Evolutionary conservation across 2,888 invertebrate genomes (phyloP), one percentile per base, ranked within the genome.

Genomic region (Stegophylla sp.): DNA sequence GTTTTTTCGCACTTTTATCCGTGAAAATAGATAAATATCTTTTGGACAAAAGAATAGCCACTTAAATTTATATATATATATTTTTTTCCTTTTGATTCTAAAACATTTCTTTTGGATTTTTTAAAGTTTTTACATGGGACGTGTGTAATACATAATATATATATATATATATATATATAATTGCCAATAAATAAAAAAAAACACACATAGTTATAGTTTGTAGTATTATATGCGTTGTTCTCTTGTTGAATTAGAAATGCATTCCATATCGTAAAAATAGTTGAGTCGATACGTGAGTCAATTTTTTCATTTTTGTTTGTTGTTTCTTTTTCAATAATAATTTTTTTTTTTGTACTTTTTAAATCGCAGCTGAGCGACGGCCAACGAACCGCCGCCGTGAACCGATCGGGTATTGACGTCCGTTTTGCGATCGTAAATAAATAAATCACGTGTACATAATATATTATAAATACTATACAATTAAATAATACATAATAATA

Each of bases 191-290:
- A 48, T 43, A 66, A 64, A 66, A 66, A 48, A 45, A 53, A 4
- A 41, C 10, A 13, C 26, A 43, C 61, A 61, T 28, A 41, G 17
- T 45, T 26, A 67, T 23, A 43, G 67, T 45, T 43, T 9, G 43
- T 43, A 20, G 43, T 43, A 20, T 51, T 20, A n/a, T 66, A 43
- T 9, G n/a, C 23, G 20, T 43, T 43, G 41, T 64, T 64, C n/a
- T 41, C 66, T 67, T 48, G 67, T 67, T 67, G 26, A 45, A 67
- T 67, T 67, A 67, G 67, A 67, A 67, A 67, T 48, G 45, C 67
- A 67, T 45, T 67, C 67, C 67, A 23, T n/a, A 67, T 45, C 45
- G 17, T 67, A 26, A 67, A 13, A 67, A 28, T 10, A 26, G 26
- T 61, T 34, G 34, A 7, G 17, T 28, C n/a, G n/a, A 67, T 17